Conservation (phyloP, 2,888 invertebrate species). For the Parnassius smintheus region DNA sequence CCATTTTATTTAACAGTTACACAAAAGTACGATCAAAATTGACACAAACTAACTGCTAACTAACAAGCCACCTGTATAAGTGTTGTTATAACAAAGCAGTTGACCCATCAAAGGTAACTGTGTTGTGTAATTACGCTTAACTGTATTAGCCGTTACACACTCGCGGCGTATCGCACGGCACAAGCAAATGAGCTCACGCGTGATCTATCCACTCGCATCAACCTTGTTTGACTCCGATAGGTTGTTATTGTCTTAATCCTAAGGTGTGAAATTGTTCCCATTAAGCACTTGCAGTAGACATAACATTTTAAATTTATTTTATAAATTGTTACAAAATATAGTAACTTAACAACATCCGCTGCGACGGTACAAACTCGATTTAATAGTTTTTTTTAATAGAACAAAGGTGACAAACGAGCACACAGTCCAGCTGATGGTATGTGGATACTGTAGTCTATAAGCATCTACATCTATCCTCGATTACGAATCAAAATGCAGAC, state of each 20-base stretch:
- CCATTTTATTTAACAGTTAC: no score
- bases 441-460: no score
- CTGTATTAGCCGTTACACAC: slow-evolving; percentile 24
- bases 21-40: no score
- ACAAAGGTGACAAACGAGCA: no score
- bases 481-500: no score
- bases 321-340: no score
- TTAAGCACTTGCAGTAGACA: background rate
- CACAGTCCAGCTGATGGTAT: no score
- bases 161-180: slow-evolving; percentile 21
- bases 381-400: no score
- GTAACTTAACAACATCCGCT: no score
- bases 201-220: slow-evolving; percentile 17
- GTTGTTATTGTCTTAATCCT: background rate
- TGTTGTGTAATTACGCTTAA: slow-evolving; percentile 21
- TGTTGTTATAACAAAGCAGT: slow-evolving; percentile 13
- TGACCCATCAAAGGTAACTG: slow-evolving; percentile 9
- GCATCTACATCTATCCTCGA: no score
- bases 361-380: no score
- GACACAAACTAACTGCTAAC: background rate
- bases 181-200: slow-evolving; percentile 22
- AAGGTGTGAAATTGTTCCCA: slow-evolving; percentile 2
- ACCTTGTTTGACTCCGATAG: slow-evolving; percentile 3
- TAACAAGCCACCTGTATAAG: background rate
- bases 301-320: no score